phyloP scores from a whole-genome alignment of 2,797 vertebrate genomes.

The Gymnodraco acuticeps region DNA sequence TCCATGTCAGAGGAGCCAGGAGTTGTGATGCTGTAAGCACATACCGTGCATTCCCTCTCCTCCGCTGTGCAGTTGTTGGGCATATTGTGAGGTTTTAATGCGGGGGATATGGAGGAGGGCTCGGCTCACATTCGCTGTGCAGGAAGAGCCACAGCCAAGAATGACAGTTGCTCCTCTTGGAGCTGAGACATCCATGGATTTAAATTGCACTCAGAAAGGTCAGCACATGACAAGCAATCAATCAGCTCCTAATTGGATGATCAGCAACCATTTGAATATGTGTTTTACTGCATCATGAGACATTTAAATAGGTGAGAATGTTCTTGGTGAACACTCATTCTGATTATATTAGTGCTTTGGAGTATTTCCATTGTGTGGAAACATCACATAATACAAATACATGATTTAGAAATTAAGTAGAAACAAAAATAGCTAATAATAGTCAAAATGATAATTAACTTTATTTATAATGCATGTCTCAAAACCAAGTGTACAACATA shows the following conservation, averaged over 20 bases:
- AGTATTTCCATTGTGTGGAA: background rate
- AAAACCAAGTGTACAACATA: background rate
- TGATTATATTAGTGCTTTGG: background rate
- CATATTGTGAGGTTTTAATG: conserved; percentile 91
- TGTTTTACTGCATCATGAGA: conserved; percentile 17
- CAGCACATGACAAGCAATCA: conserved; percentile 73
- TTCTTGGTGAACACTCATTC: background rate
- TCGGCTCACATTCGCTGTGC: conserved; percentile 86
- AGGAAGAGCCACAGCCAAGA: conserved; percentile 88
- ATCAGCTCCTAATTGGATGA: conserved; percentile 70
- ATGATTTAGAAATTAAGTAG: background rate
- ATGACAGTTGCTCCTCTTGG: conserved; percentile 91
- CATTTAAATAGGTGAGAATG: conserved; percentile 17
- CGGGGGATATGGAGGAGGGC: conserved; percentile 79
- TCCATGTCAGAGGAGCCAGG: conserved; percentile 85
- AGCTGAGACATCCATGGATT: conserved; percentile 87
- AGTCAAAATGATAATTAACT: background rate
- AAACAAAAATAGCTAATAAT: background rate
- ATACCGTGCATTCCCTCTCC: conserved; percentile 90
- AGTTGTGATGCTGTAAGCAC: conserved; percentile 87
- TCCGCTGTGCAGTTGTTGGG: conserved; percentile 92
- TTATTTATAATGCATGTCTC: background rate
- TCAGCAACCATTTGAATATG: conserved; percentile 59
- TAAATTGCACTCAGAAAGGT: conserved; percentile 83
- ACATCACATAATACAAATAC: background rate